These are phyloP conservation scores for Mythimna pallens DNA, from an alignment of 2,888 invertebrate species.

Conservation along the genomic window DNA sequence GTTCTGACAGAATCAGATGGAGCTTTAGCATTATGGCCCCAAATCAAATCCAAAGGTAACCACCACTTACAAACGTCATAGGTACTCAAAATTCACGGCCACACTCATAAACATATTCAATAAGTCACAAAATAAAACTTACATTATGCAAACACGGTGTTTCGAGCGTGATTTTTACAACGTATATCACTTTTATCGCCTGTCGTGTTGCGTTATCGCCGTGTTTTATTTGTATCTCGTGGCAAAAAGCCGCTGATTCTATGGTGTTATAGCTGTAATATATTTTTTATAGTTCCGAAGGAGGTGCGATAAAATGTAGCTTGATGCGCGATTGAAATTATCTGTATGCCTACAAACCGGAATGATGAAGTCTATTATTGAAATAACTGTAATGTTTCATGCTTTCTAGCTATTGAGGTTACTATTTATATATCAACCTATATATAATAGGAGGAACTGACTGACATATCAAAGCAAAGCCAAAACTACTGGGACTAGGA, in stretches of 20 bases:
- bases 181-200: slow-evolving; percentile 77
- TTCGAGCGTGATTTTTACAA: slow-evolving; percentile 72
- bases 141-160: slow-evolving; percentile 65
- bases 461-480: too few relatives aligned
- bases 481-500: too few relatives aligned
- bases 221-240: slow-evolving; percentile 75
- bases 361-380: slow-evolving; percentile 51
- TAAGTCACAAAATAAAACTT: slow-evolving; percentile 68
- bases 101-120: slow-evolving; percentile 65
- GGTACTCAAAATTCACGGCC: slow-evolving; percentile 31
- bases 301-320: slow-evolving; percentile 69
- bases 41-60: slow-evolving; percentile 5
- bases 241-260: slow-evolving; percentile 68
- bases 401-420: not conserved
- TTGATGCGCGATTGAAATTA: slow-evolving; percentile 67
- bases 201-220: slow-evolving; percentile 70
- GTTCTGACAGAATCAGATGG: not conserved
- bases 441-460: too few relatives aligned
- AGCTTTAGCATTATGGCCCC: not conserved
- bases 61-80: slow-evolving; percentile 29
- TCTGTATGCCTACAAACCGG: slow-evolving; percentile 60
- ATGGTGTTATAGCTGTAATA: slow-evolving; percentile 75
- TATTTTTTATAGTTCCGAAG: slow-evolving; percentile 78
- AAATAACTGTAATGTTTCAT: slow-evolving; percentile 31
- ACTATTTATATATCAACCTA: not conserved